These are phyloP conservation scores for Amphilophus citrinellus DNA, from an alignment of 2,113 vertebrate genomes.

Conservation along the genomic window DNA sequence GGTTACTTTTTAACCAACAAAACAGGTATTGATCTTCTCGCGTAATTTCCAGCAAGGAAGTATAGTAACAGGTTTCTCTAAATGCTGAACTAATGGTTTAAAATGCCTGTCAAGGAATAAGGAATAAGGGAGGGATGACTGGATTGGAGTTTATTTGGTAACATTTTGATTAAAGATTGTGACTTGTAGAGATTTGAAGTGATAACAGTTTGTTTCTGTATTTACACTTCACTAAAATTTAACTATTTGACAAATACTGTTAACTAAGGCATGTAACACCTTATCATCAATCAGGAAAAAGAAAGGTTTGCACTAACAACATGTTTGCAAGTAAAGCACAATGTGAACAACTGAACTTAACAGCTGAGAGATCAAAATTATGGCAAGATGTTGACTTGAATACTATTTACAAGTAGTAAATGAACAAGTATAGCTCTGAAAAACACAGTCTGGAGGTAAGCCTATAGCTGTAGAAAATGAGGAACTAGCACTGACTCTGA, in stretches of 20 bases:
- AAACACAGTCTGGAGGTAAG: rapidly evolving
- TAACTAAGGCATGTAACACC: background rate
- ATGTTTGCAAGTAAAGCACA: background rate
- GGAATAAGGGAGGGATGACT: background rate
- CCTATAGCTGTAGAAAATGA: background rate
- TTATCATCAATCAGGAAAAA: background rate
- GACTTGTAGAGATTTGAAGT: background rate
- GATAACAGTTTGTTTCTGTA: background rate
- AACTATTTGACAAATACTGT: background rate
- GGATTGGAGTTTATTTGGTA: background rate
- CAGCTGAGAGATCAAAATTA: background rate
- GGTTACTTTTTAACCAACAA: background rate
- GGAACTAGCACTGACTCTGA: background rate
- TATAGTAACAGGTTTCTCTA: background rate
- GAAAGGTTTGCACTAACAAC: background rate
- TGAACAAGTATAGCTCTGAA: background rate
- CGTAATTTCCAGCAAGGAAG: background rate
- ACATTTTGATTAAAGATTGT: background rate
- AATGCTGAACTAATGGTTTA: background rate
- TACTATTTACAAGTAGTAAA: background rate
- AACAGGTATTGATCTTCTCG: background rate
- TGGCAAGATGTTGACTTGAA: background rate
- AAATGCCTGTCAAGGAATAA: background rate
- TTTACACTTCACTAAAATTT: background rate
- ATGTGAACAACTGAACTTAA: background rate